Evolutionary conservation across 2,797 vertebrate genomes (phyloP), one percentile per base, ranked within the genome.

Genomic region (Peromyscus aztecus): DNA sequence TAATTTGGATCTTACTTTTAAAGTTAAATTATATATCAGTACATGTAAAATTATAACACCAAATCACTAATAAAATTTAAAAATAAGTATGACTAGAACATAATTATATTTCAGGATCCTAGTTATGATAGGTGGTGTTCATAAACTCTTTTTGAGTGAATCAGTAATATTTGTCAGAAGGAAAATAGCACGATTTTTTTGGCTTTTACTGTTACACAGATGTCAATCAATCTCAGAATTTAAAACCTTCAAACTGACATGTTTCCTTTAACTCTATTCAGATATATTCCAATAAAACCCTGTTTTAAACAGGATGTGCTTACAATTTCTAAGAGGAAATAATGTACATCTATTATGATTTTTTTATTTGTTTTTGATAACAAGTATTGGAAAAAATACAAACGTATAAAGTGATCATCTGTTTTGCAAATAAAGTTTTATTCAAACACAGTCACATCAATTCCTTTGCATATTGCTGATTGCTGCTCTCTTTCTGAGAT

Each of bases 401-500:
- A 24, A 11, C 34, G 2, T 84, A 2, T 19, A 63, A 34, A 67
- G 21, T 12, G 19, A 24, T 9, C 37, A 69, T 29, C 21, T 23
- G 2, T 63, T 96, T 67, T 49, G 37, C 52, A 73, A 89, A 94
- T 49, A 69, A 82, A 90, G 14, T 46, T 83, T 94, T 71, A 87
- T 84, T 80, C 6, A 19, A 21, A 91, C 34, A n/a, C 34, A n/a
- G 31, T 52, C 31, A 69, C 31, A n/a, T 52, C 23, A 17, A 40
- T 69, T 37, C 10, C 43, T 78, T 80, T 59, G 69, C 13, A 17
- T 61, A 61, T 80, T 73, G 11, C 37, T 57, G 3, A 69, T 8
- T n/a, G 2, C 23, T 37, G 4, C 3, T 76, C 49, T 77, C 40
- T 80, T 84, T 43, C 37, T 65, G 40, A 77, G 46, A 23, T 29